Evolutionary conservation across 1,140 invertebrate genomes (phyloP), one percentile per base, ranked within the genome.

Genomic region (Macrosteles quadrilineatus): DNA sequence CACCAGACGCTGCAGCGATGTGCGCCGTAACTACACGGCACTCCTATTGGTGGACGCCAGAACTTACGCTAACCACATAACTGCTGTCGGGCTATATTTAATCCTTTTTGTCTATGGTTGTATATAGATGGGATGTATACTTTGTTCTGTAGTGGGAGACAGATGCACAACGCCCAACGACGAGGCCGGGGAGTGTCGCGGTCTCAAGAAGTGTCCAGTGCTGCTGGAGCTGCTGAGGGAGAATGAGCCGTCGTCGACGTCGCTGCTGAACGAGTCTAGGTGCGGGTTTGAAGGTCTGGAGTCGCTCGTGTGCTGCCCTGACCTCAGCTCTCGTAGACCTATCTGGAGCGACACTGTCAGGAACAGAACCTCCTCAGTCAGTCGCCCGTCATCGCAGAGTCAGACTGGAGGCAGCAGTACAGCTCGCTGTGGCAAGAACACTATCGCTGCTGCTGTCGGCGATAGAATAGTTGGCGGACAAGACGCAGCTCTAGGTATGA

Each of bases 231-330:
- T 80, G 0, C 66, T 81, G 9, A 68, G 73, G 40, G 9, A 53
- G 4, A 45, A 2, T 27, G 31, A 45, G 1, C 66, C 83, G 21
- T 67, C 78, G 1, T 14, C 71, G 3, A 64, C 74, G 0, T 69
- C 70, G 50, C 45, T 79, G 1, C 72, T 87, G 3, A 72, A 76
- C 32, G 57, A 76, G 3, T 81, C 81, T 0, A 78, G 83, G 19
- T 87, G 86, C 67, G 86, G 85, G 21, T 87, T 82, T 72, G 79
- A 83, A 0, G 83, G 81, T 0, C 76, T 43, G 0, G 70, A 74
- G 31, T 83, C 85, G 0, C 84, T 84, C 79, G 84, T 87, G n/a
- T 86, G 85, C 69, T 86, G 85, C 68, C 72, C 78, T 14, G 23
- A 59, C 4, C 55, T 59, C 21, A 59, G 23, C 55, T 59, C 4